Conservation (phyloP, 1,140 invertebrate species). For the Lineus longissimus region DNA sequence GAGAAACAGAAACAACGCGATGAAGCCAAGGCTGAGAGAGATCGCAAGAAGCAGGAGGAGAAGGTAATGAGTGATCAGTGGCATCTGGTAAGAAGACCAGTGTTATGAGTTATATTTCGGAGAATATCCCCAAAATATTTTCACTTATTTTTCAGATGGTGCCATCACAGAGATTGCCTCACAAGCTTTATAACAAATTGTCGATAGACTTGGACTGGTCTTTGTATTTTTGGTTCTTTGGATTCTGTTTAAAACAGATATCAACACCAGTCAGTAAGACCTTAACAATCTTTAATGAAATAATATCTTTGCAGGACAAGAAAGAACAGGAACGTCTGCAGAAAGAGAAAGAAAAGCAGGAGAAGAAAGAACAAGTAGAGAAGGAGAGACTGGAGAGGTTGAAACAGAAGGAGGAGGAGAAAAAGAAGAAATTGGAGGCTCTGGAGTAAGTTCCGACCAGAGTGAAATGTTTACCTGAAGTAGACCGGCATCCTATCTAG, state of each 20-base stretch:
- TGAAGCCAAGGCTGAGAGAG: slow-evolving; percentile 23
- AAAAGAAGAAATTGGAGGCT: slow-evolving; percentile 30
- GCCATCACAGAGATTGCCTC: too few species aligned
- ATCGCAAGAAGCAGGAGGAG: slow-evolving; percentile 25
- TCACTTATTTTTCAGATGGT: too few species aligned
- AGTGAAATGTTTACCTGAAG: neutral
- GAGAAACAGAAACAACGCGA: slow-evolving; percentile 23
- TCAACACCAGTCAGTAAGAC: too few species aligned
- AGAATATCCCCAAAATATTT: too few species aligned
- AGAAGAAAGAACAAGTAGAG: slow-evolving; percentile 21
- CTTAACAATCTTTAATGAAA: neutral
- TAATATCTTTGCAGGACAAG: slow-evolving; percentile 23
- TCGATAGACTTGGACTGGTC: too few species aligned
- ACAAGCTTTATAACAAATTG: too few species aligned
- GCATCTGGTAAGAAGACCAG: neutral
- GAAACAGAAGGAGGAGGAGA: slow-evolving; percentile 33
- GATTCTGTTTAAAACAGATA: too few species aligned
- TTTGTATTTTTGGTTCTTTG: too few species aligned
- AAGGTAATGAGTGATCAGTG: slow-evolving; percentile 17
- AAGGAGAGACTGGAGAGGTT: slow-evolving; percentile 19
- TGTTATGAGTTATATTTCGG: neutral
- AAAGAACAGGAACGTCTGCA: slow-evolving; percentile 24
- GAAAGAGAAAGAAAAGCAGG: slow-evolving; percentile 29
- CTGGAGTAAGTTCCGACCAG: slow-evolving; percentile 21
- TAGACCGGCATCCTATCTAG: too few species aligned